phyloP scores from a whole-genome alignment of 1,140 invertebrate genomes.

The Zaprionus kolodkinae region DNA sequence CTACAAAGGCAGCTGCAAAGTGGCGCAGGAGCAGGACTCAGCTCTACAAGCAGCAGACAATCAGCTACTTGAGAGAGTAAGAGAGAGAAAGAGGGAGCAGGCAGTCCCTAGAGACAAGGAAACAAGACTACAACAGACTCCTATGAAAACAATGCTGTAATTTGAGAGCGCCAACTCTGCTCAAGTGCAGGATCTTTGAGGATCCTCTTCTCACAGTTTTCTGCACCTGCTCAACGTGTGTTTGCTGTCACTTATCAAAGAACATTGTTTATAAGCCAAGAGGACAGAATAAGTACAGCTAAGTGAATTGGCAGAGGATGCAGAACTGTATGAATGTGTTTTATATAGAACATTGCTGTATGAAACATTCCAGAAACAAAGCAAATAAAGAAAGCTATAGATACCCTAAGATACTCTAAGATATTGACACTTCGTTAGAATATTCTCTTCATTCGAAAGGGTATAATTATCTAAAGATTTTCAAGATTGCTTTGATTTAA shows the following conservation, averaged over 20 bases:
- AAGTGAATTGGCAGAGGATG: neutral
- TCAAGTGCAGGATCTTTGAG: neutral
- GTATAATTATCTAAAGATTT: neutral
- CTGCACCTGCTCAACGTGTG: slow-evolving; percentile 21
- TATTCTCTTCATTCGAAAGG: no score
- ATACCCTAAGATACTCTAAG: no score
- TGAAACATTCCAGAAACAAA: neutral
- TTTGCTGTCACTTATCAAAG: slow-evolving; percentile 5
- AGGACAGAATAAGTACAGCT: neutral
- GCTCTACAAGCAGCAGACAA: neutral
- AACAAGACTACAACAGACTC: neutral
- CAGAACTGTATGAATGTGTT: neutral
- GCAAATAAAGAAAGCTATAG: no score
- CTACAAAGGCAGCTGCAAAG: slow-evolving; percentile 43
- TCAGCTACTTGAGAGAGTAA: slow-evolving; percentile 43
- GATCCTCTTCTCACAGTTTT: neutral
- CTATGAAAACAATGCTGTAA: slow-evolving; percentile 41
- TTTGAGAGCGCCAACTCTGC: slow-evolving; percentile 47
- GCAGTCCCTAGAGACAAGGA: neutral
- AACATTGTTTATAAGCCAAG: neutral
- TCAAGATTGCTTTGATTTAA: neutral
- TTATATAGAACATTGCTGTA: neutral
- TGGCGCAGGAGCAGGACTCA: slow-evolving; percentile 18
- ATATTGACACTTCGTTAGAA: no score
- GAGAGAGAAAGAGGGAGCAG: neutral